Evolutionary conservation across 2,113 vertebrate species (phyloP).

Genomic region (Macaca nemestrina): DNA sequence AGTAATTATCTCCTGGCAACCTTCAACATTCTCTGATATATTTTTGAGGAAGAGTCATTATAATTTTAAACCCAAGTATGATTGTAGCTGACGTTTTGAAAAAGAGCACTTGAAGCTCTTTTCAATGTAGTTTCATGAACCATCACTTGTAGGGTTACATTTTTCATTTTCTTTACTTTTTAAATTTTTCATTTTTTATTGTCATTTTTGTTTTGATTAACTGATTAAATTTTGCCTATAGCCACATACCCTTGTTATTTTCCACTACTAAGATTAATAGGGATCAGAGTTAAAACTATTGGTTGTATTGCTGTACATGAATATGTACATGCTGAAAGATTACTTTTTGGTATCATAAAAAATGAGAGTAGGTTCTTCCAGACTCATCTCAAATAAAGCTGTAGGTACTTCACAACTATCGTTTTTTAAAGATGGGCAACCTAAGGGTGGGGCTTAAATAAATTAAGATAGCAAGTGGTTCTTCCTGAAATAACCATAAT

Average conservation of each 20-base stretch:
- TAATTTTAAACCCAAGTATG: slow-evolving; percentile 14
- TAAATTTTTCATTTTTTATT: not conserved
- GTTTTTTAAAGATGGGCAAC: not conserved
- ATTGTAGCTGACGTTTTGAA: not conserved
- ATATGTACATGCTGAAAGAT: not conserved
- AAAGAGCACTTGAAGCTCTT: not conserved
- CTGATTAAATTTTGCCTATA: not conserved
- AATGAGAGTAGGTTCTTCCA: not conserved
- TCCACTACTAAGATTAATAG: not conserved
- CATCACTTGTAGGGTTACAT: not conserved
- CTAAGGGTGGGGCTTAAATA: not conserved
- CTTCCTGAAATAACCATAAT: slow-evolving; percentile 4
- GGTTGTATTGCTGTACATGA: not conserved
- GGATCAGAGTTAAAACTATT: not conserved
- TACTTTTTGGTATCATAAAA: not conserved
- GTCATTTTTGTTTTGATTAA: not conserved
- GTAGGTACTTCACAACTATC: not conserved
- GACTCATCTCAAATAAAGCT: slow-evolving; percentile 38
- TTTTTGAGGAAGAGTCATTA: not conserved
- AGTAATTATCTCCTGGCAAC: not conserved
- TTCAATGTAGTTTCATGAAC: not conserved
- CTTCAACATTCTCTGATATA: not conserved
- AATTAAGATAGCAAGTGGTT: not conserved
- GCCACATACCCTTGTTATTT: not conserved
- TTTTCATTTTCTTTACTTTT: slow-evolving; percentile 16